These are phyloP conservation scores for Phenganax marumi DNA, from an alignment of 92 coral and sea anemone species.

Conservation along the genomic window DNA sequence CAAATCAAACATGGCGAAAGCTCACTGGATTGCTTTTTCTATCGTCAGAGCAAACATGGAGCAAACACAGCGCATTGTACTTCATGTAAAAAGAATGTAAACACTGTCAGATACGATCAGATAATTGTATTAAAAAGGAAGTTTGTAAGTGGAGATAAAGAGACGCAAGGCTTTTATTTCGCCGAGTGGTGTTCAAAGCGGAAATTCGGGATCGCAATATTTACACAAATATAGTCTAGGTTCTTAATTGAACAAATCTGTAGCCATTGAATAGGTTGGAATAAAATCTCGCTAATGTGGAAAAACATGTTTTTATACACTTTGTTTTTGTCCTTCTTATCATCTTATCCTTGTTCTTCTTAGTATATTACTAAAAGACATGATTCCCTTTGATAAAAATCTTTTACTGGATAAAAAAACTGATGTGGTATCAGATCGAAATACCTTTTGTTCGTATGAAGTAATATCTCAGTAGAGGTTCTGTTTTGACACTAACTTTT, in stretches of 20 bases:
- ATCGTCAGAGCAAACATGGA: not conserved
- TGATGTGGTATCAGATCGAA: no score
- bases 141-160: conserved; percentile 7
- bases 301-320: no score
- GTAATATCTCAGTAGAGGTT: no score
- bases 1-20: conserved; percentile 3
- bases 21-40: not conserved
- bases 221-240: not conserved
- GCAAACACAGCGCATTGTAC: not conserved
- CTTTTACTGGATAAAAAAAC: no score
- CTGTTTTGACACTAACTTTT: no score
- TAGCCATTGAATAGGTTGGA: not conserved
- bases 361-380: no score
- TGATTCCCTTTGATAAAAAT: no score
- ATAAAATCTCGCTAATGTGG: not conserved
- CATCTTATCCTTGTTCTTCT: no score
- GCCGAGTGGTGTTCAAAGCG: conserved; percentile 6
- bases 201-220: conserved; percentile 4
- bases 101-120: conserved; percentile 18
- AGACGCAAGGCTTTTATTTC: not conserved
- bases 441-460: no score
- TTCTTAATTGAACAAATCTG: not conserved
- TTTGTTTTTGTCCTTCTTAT: no score
- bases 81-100: not conserved
- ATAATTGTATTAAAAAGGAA: conserved; percentile 11